Percentiles rank a stretch among this genome's conserved stretches.
These are phyloP conservation scores for Danaus plexippus DNA, from an alignment of 1,140 invertebrate genomes.

Conservation along the genomic window DNA sequence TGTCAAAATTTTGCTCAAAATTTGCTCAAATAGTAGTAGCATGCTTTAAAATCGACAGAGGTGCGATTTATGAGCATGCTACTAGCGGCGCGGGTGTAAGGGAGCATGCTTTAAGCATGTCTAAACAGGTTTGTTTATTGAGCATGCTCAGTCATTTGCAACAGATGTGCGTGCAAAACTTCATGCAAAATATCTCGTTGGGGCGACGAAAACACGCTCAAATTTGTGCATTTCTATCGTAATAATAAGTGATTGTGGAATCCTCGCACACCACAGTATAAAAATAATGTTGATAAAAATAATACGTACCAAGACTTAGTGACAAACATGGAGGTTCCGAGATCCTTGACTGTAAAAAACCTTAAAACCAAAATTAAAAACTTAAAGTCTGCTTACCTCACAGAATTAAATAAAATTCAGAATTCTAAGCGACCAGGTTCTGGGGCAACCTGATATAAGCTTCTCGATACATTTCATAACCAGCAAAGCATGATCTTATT, in stretches of 20 bases:
- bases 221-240: slow-evolving; percentile 21
- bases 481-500: too few relatives aligned
- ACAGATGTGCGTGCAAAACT: slow-evolving; percentile 10
- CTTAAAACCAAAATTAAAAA: too few relatives aligned
- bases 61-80: slow-evolving; percentile 17
- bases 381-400: too few relatives aligned
- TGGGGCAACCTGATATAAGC: too few relatives aligned
- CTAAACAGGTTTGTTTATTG: slow-evolving; percentile 21
- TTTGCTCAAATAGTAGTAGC: slow-evolving; percentile 18
- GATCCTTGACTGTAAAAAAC: too few relatives aligned
- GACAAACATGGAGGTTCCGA: too few relatives aligned
- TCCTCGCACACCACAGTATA: slow-evolving; percentile 12
- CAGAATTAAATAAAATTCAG: too few relatives aligned
- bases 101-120: slow-evolving; percentile 20
- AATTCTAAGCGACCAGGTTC: too few relatives aligned
- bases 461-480: too few relatives aligned
- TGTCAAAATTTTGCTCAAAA: slow-evolving; percentile 18
- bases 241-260: slow-evolving; percentile 24
- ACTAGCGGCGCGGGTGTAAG: slow-evolving; percentile 17
- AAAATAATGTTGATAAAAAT: slow-evolving; percentile 23
- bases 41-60: slow-evolving; percentile 16
- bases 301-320: too few relatives aligned
- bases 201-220: slow-evolving; percentile 24
- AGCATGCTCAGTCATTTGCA: slow-evolving; percentile 16
- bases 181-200: slow-evolving; percentile 22